Percentiles rank a stretch among this genome's conserved stretches.
phyloP scores from a whole-genome alignment of 2,888 invertebrate species.

The Hyalella azteca region DNA sequence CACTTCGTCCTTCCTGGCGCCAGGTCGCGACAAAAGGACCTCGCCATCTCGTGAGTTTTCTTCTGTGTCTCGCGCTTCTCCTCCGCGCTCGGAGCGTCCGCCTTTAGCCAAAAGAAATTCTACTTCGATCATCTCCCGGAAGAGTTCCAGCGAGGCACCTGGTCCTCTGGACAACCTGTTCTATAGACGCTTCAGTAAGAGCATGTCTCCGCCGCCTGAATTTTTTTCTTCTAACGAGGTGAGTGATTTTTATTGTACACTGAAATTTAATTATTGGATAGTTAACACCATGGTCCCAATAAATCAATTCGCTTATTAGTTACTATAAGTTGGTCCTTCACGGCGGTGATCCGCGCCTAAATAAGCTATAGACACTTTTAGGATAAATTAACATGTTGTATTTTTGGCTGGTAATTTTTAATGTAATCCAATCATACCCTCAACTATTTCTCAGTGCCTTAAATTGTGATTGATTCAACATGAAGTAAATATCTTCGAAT shows the following conservation, averaged over 20 bases:
- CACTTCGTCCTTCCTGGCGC: conserved; percentile 31
- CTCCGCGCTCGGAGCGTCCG: background rate
- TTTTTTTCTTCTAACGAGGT: conserved; percentile 20
- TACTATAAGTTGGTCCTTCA: no score
- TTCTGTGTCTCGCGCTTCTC: conserved; percentile 23
- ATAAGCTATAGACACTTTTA: no score
- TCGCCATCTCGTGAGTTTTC: conserved; percentile 31
- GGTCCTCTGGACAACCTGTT: conserved; percentile 31
- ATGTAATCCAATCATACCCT: no score
- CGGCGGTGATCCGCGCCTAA: no score
- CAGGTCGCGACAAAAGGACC: conserved; percentile 25
- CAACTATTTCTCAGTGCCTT: no score
- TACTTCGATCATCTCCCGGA: conserved; percentile 2
- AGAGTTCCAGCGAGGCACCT: conserved; percentile 24
- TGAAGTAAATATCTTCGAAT: no score
- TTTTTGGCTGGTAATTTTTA: no score
- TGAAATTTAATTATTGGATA: no score
- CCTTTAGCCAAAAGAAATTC: background rate
- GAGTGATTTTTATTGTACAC: background rate
- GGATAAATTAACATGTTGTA: no score
- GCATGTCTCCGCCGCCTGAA: background rate
- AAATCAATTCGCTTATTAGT: no score
- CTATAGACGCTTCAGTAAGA: background rate
- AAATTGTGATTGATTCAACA: no score
- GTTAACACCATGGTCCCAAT: no score